Evolutionary conservation across 2,113 vertebrate species (phyloP).

Genomic region (Illadopsis cleaveri): DNA sequence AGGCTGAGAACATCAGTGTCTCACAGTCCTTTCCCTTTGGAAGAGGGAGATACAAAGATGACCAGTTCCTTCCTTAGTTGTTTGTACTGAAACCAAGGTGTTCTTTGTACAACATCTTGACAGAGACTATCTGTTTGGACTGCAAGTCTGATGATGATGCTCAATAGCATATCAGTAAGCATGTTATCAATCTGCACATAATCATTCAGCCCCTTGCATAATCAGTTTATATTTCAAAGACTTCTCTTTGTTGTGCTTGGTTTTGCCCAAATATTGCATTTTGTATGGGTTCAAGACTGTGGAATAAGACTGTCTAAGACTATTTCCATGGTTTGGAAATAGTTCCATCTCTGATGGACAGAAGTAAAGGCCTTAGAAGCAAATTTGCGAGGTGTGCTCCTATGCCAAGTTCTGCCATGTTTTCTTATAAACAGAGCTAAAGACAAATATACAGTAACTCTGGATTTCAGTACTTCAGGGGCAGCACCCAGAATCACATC

Average conservation of each 20-base stretch:
- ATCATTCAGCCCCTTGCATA: not conserved
- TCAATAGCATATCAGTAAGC: not conserved
- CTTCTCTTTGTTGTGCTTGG: not conserved
- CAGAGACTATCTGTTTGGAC: not conserved
- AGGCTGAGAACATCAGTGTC: not conserved
- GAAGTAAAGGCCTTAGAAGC: not conserved
- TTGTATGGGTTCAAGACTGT: not conserved
- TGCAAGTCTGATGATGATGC: not conserved
- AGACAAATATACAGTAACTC: not conserved
- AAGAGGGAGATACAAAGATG: not conserved
- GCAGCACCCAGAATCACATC: not conserved
- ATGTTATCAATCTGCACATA: not conserved
- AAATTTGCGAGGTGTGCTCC: not conserved
- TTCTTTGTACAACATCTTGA: not conserved
- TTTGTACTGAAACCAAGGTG: not conserved
- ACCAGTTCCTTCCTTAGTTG: not conserved
- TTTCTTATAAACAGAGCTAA: not conserved
- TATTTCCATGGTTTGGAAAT: not conserved
- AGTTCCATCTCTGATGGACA: not conserved
- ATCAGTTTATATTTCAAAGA: not conserved
- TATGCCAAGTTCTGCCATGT: not conserved
- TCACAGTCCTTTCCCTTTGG: not conserved
- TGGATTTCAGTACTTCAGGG: not conserved
- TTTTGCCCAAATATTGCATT: not conserved
- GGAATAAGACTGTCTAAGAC: not conserved